Evolutionary conservation across 1,140 invertebrate species (phyloP).

Genomic region (Agrypnia vestita): DNA sequence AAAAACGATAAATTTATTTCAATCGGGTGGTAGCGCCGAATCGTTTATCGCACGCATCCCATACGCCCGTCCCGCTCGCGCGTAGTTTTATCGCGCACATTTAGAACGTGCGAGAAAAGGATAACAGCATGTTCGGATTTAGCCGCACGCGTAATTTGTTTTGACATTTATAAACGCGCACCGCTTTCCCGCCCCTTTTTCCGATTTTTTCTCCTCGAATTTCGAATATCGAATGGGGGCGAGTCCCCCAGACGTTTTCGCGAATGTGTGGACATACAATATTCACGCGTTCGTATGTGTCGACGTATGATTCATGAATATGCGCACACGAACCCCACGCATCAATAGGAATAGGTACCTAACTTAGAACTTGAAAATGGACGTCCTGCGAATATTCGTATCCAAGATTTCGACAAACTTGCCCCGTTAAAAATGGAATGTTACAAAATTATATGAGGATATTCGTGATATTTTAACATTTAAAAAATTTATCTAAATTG

Average conservation of each 20-base stretch:
- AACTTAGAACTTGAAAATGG: constrained; percentile 1
- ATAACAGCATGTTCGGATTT: constrained; percentile 33
- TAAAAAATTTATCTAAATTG: too few relatives aligned
- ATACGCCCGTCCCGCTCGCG: constrained; percentile 27
- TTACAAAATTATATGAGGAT: too few relatives aligned
- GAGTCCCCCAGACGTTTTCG: constrained; percentile 22
- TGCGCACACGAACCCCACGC: neutral
- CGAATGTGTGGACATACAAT: constrained; percentile 25
- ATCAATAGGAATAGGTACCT: constrained; percentile 1
- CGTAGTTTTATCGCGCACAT: neutral
- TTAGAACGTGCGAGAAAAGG: constrained; percentile 22
- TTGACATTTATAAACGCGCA: constrained; percentile 61
- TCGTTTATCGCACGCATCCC: constrained; percentile 39
- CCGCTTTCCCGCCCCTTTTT: constrained; percentile 56
- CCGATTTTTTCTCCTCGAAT: constrained; percentile 44
- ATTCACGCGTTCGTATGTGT: constrained; percentile 33
- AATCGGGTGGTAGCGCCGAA: constrained; percentile 51
- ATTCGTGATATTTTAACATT: too few relatives aligned
- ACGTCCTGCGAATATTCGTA: neutral
- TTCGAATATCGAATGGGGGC: constrained; percentile 43
- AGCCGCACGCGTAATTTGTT: constrained; percentile 57
- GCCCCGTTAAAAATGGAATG: too few relatives aligned
- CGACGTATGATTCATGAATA: constrained; percentile 32
- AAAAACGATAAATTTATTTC: constrained; percentile 55
- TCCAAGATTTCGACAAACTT: too few relatives aligned